Percentiles rank a stretch among this genome's conserved stretches.
phyloP scores from a whole-genome alignment of 2,888 invertebrate species.

The Lamproptera curius region DNA sequence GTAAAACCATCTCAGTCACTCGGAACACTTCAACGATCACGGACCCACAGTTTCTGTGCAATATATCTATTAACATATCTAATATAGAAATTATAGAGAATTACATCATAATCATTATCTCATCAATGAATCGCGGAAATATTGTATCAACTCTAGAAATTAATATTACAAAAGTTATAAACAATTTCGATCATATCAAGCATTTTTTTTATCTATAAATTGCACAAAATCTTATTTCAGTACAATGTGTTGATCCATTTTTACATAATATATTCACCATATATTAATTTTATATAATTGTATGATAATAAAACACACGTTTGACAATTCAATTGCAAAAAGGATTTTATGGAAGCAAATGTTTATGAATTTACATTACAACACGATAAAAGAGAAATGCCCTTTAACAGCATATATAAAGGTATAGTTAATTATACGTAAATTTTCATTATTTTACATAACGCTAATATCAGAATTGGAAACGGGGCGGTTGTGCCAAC shows the following conservation, averaged over 20 bases:
- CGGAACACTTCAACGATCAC: conserved; percentile 27
- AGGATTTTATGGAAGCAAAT: conserved; percentile 4
- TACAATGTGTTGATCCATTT: not conserved
- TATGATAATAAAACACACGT: not conserved
- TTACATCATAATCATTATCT: conserved; percentile 2
- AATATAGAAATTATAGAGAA: conserved; percentile 17
- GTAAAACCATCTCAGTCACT: conserved; percentile 37
- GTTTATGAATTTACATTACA: not conserved
- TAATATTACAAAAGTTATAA: conserved; percentile 1
- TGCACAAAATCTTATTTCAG: not conserved
- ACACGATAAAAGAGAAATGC: conserved; percentile 10
- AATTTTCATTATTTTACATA: conserved; percentile 10
- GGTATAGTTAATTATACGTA: conserved; percentile 1
- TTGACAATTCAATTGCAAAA: not conserved
- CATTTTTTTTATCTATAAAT: not conserved
- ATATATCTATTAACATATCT: conserved; percentile 23
- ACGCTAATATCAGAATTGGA: conserved; percentile 46
- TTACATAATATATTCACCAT: not conserved
- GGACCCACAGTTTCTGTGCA: conserved; percentile 25
- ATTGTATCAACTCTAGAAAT: conserved; percentile 4
- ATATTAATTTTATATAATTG: conserved; percentile 1
- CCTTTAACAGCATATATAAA: conserved; percentile 1
- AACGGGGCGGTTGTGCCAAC: conserved; percentile 62
- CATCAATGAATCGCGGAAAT: conserved; percentile 2
- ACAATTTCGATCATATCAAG: conserved; percentile 5